Evolutionary conservation across 1,140 invertebrate genomes (phyloP).

Genomic region (Heliconius hermathena): DNA sequence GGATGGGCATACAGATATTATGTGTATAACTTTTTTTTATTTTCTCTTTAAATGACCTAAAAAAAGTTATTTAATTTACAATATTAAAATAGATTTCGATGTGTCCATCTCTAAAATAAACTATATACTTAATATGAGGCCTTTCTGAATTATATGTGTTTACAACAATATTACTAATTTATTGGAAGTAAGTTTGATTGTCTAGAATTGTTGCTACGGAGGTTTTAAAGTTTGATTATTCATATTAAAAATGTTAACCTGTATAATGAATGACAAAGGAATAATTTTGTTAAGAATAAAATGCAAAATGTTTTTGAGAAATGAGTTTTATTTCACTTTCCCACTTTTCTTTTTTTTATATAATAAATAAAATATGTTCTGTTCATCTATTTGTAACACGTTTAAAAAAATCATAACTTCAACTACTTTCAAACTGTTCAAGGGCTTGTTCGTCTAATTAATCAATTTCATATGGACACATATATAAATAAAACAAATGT

Average conservation of each 20-base stretch:
- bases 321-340: conserved; percentile 50
- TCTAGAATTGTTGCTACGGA: conserved; percentile 38
- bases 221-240: conserved; percentile 35
- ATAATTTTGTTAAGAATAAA: conserved; percentile 73
- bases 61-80: neutral
- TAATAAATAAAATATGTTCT: neutral
- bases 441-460: too few relatives aligned
- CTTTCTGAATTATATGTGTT: conserved; percentile 15
- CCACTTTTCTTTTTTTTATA: neutral
- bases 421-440: too few relatives aligned
- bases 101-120: neutral
- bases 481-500: too few relatives aligned
- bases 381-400: neutral
- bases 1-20: neutral
- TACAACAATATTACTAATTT: conserved; percentile 18
- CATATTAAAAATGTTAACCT: conserved; percentile 59
- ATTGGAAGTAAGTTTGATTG: conserved; percentile 34
- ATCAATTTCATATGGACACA: too few relatives aligned
- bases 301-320: conserved; percentile 57
- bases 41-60: too few relatives aligned
- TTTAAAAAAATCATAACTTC: too few relatives aligned
- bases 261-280: conserved; percentile 63
- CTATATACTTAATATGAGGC: conserved; percentile 11
- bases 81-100: neutral
- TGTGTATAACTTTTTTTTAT: neutral